Conservation (phyloP, 2,113 vertebrate species). For the Eidolon helvum region DNA sequence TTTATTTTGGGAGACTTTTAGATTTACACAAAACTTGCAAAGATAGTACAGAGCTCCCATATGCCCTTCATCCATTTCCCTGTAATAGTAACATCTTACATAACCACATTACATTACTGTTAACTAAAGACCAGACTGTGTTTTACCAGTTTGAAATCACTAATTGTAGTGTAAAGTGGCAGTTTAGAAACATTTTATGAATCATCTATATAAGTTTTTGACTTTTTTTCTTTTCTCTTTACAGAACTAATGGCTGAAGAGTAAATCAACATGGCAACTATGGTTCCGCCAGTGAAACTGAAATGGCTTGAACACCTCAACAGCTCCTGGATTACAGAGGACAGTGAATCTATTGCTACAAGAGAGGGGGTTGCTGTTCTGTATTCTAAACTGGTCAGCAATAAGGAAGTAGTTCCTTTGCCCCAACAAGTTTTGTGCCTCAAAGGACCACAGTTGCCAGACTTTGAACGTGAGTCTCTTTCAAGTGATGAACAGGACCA, state of each 20-base stretch:
- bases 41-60: background rate
- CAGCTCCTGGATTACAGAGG: slow-evolving; percentile 99
- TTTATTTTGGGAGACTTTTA: slow-evolving; percentile 26
- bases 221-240: slow-evolving; percentile 34
- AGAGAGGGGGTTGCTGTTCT: slow-evolving; percentile 94
- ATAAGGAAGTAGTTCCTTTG: slow-evolving; percentile 97
- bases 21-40: background rate
- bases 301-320: slow-evolving; percentile 99
- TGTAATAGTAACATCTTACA: slow-evolving; percentile 10
- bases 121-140: background rate
- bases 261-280: slow-evolving; percentile 93
- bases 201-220: background rate
- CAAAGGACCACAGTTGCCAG: slow-evolving; percentile 97
- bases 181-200: slow-evolving; percentile 27
- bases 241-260: slow-evolving; percentile 93
- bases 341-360: slow-evolving; percentile 98
- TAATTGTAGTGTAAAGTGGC: background rate
- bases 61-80: background rate
- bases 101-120: background rate
- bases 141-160: slow-evolving; percentile 35
- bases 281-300: slow-evolving; percentile 97
- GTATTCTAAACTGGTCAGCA: slow-evolving; percentile 93
- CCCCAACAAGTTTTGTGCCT: slow-evolving; percentile 98
- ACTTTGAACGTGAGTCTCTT: slow-evolving; percentile 97
- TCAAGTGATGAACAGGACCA: slow-evolving; percentile 99